Evolutionary conservation across 92 coral and sea anemone species (phyloP).

Genomic region (Montipora capitata): DNA sequence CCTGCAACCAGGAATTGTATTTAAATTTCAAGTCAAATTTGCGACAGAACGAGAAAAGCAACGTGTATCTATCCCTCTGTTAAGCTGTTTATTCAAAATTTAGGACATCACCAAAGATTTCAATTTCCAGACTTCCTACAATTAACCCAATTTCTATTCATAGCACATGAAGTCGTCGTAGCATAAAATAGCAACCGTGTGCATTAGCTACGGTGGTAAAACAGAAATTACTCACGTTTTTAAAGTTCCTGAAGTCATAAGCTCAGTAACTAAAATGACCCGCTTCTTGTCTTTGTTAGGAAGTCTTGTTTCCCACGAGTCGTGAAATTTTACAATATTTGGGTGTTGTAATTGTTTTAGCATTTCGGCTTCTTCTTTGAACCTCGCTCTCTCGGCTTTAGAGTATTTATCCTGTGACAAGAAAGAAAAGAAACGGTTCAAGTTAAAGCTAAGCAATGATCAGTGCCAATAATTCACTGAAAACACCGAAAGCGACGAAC

Average conservation of each 20-base stretch:
- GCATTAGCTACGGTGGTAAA: neutral
- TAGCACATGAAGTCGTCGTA: constrained; percentile 52
- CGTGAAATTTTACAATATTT: constrained; percentile 99
- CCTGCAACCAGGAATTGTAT: too few species aligned
- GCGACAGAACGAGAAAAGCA: constrained; percentile 35
- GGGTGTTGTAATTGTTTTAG: constrained; percentile 98
- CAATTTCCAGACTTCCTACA: constrained; percentile 32
- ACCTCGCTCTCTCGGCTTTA: constrained; percentile 98
- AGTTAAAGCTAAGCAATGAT: constrained; percentile 10
- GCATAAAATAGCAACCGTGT: constrained; percentile 38
- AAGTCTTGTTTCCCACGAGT: constrained; percentile 95
- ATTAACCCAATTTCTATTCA: neutral
- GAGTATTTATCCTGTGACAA: constrained; percentile 94
- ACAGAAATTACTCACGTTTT: constrained; percentile 90
- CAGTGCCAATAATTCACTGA: neutral
- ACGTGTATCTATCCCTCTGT: constrained; percentile 50
- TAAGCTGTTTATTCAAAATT: constrained; percentile 57
- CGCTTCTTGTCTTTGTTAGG: constrained; percentile 93
- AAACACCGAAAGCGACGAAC: constrained; percentile 47
- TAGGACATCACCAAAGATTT: constrained; percentile 76
- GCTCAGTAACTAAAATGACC: constrained; percentile 96
- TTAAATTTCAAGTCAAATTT: constrained; percentile 5
- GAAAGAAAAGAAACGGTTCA: constrained; percentile 33
- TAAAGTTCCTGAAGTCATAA: constrained; percentile 99
- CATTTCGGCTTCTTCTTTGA: constrained; percentile 99